phyloP scores from a whole-genome alignment of 1,140 invertebrate species.

The Diuraphis noxia region DNA sequence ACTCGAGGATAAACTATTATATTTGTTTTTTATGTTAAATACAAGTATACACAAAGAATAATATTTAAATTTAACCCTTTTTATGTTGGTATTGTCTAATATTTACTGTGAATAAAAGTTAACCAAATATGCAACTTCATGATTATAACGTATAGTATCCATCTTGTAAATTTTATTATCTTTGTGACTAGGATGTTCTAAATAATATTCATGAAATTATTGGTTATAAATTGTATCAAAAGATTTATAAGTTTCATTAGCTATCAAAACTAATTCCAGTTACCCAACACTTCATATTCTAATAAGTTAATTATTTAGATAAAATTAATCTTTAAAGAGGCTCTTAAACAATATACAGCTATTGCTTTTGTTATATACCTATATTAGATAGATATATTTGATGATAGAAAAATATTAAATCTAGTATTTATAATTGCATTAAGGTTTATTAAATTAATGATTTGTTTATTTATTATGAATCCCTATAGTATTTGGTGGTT shows the following conservation, averaged over 20 bases:
- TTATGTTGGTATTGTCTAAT: neutral
- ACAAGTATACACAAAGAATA: neutral
- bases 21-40: neutral
- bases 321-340: neutral
- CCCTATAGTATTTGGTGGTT: neutral
- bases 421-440: neutral
- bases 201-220: neutral
- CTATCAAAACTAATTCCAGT: conserved; percentile 6
- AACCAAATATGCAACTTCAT: neutral
- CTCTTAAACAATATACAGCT: neutral
- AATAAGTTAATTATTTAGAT: neutral
- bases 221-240: neutral
- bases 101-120: neutral
- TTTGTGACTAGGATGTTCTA: neutral
- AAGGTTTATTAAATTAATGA: neutral
- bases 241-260: neutral
- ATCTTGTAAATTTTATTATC: neutral
- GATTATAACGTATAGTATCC: neutral
- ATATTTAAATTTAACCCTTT: neutral
- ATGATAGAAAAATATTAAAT: neutral
- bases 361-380: neutral
- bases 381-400: neutral
- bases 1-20: neutral
- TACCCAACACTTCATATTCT: neutral
- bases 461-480: neutral